phyloP scores from a whole-genome alignment of 1,140 invertebrate genomes.

The Hirudo medicinalis region DNA sequence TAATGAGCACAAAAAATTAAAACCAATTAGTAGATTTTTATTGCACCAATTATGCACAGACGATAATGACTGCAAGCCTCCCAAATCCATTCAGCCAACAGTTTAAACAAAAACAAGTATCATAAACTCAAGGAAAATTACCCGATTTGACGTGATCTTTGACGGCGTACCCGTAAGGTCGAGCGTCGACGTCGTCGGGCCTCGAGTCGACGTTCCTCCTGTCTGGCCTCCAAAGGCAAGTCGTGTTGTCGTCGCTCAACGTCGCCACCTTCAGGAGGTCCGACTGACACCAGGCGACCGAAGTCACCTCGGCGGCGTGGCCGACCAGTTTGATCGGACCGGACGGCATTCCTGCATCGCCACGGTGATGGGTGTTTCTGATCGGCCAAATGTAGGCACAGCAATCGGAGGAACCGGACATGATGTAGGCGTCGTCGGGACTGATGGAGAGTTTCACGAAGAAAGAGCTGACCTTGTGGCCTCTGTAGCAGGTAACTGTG shows the following conservation, averaged over 20 bases:
- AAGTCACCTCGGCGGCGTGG: constrained; percentile 67
- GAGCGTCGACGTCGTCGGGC: no score
- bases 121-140: no score
- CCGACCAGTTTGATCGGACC: constrained; percentile 50
- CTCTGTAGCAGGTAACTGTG: constrained; percentile 42
- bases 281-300: constrained; percentile 58
- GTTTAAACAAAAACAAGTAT: no score
- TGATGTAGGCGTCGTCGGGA: constrained; percentile 60
- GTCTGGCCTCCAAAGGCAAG: constrained; percentile 55
- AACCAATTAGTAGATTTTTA: no score
- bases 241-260: constrained; percentile 61
- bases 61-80: no score
- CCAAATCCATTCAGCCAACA: no score
- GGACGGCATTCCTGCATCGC: not conserved
- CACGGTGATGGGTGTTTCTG: not conserved
- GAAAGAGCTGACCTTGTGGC: constrained; percentile 62
- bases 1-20: no score
- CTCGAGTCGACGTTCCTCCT: not conserved
- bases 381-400: constrained; percentile 68
- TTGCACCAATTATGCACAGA: no score
- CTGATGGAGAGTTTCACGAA: constrained; percentile 68
- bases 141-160: no score
- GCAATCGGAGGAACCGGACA: constrained; percentile 70
- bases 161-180: no score
- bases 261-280: constrained; percentile 53